These are phyloP conservation scores for Remorina albescens DNA, from an alignment of 2,797 vertebrate genomes.

Conservation along the genomic window DNA sequence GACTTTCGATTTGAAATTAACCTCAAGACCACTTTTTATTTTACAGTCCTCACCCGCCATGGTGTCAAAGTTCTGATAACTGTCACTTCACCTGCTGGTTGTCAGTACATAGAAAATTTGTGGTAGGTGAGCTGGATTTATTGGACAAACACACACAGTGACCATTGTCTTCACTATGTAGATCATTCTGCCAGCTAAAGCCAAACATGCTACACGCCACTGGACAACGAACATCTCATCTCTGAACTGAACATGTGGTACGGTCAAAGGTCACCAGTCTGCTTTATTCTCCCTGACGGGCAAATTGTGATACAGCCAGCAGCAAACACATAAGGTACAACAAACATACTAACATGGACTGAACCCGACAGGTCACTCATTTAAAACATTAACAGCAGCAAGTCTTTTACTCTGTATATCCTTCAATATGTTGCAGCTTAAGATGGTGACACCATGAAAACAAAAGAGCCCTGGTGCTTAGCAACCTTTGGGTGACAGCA, in stretches of 20 bases:
- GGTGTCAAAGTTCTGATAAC: slow-evolving; percentile 47
- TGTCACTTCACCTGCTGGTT: slow-evolving; percentile 50
- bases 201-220: background rate
- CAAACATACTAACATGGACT: no score
- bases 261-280: no score
- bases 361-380: no score
- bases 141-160: slow-evolving; percentile 66
- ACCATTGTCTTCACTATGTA: slow-evolving; percentile 38
- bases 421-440: background rate
- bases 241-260: no score
- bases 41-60: slow-evolving; percentile 25
- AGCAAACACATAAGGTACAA: no score
- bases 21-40: slow-evolving; percentile 44
- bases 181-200: slow-evolving; percentile 17
- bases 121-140: slow-evolving; percentile 71
- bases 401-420: no score
- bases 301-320: no score
- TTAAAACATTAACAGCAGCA: no score
- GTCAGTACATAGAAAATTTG: slow-evolving; percentile 38
- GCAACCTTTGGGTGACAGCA: slow-evolving; percentile 32
- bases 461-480: slow-evolving; percentile 18
- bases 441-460: slow-evolving; percentile 15
- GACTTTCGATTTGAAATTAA: slow-evolving; percentile 51
- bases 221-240: slow-evolving; percentile 37
- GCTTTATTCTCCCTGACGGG: no score